Evolutionary conservation across 64 coral and sea anemone species (phyloP), one percentile per base, ranked within the genome.

Genomic region (Hydrozoanthus tunicans): DNA sequence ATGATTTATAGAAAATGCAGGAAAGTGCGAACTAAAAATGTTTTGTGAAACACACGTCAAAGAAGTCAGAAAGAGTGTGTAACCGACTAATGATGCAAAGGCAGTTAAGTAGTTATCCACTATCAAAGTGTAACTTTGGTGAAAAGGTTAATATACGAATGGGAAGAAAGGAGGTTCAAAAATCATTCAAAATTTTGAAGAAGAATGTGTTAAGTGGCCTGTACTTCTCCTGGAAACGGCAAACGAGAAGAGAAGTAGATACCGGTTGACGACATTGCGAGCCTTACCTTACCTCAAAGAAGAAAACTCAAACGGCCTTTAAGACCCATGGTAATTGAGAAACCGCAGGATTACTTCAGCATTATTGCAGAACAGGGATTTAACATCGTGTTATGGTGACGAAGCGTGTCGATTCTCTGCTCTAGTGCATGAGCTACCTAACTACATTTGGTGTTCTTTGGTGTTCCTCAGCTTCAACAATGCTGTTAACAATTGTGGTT

Each of bases 171-270:
- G 77, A 56, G 12, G 27, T 20, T 10, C n/a, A 80, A 78, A 90
- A 66, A 6, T 8, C 53, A 25, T 1, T 14, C 57, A 53, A 15
- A 52, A 66, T 82, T 17, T 6, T 62, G n/a, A 90, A 90, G 51
- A 90, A 70, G 54, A 93, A 93, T 54, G 5, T 91, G 83, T 25
- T 60, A 83, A 73, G 92, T 93, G 0, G 14, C 13, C 15, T 93
- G 25, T 12, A 67, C n/a, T 74, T 93, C 92, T 9, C 79, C 85
- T 24, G 4, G 17, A 56, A 90, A 9, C 17, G 70, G 70, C 1
- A 82, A 81, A 56, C 7, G 1, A 1, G 52, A 77, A 65, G 7
- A 90, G 60, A 93, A 89, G 56, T 93, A 85, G 92, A 6, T 93
- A 12, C 10, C 7, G 3, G 78, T 93, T n/a, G 66, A 89, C 6